Base-by-base conservation (phyloP, 2,113 vertebrate species). In the Calyptomena viridis region DNA sequence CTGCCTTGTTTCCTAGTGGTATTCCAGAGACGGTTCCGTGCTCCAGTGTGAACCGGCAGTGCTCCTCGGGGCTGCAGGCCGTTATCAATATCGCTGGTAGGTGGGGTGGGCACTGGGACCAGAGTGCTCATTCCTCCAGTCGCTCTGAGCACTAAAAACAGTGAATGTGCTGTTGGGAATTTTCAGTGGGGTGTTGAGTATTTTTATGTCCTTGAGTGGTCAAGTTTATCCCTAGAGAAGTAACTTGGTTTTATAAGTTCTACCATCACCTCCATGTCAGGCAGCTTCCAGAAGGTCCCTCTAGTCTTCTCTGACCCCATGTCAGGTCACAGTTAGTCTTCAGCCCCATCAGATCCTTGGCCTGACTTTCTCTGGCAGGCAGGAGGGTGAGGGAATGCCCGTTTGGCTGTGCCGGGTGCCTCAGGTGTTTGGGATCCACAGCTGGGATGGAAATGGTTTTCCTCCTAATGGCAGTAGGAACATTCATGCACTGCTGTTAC, bases 41-140 rank as follows among this genome's bases (percentile, higher is more conserved):
- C 77, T 98, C 94, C 19, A 96, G 97, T 1, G 98, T 99, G 35
- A 99, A 99, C 93, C 94, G 99, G n/a, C 99, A 99, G 95, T 99
- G 99, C 77, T 99, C 99, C 3, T 99, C 99, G 0, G 99, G 99
- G 9, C 97, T 99, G 2, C 99, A 99, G 96, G 99, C 99, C 4
- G 94, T 99, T 64, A 97, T 99, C 81, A 99, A 97, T 95, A 97
- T 99, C 19, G 99, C 99, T 81, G 99, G 99, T 99, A 90, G 95
- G 94, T 83, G 47, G 4, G 37, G 14, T 2, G 25, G 58, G 21
- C 27, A 1, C 46, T 80, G 2, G 5, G 49, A 14, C 71, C 28
- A 1, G 6, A 55, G 5, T 10, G 24, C 50, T 85, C 5, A 4
- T 23, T 74, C 53, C 60, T 91, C 30, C 55, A 66, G 23, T 31